phyloP scores from a whole-genome alignment of 2,113 vertebrate species.

The Cyphomyrus discorhynchus region DNA sequence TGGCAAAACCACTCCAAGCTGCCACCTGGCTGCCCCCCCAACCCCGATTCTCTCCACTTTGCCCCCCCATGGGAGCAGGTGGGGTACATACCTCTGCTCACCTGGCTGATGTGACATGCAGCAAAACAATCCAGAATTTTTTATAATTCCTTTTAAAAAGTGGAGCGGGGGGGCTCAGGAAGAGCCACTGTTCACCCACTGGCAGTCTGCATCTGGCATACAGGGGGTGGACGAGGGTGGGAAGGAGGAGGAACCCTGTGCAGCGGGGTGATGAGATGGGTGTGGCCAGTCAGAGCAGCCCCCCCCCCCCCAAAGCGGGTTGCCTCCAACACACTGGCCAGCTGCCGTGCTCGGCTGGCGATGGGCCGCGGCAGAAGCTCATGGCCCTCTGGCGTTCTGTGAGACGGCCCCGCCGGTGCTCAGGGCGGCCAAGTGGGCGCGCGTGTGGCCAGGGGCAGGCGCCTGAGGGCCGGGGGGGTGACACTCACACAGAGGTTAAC shows the following conservation, averaged over 20 bases:
- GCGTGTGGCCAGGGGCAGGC: background rate
- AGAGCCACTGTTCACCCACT: background rate
- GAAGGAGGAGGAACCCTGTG: background rate
- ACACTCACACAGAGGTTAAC: conserved; percentile 35
- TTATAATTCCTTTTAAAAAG: background rate
- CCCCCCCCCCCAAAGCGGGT: background rate
- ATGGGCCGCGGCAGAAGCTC: background rate
- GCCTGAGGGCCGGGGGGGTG: background rate
- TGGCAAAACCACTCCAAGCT: background rate
- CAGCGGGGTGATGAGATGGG: background rate
- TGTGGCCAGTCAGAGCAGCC: background rate
- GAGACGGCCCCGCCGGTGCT: conserved; percentile 8
- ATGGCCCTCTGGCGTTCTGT: background rate
- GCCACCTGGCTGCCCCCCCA: conserved; percentile 3
- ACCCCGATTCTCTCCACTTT: background rate
- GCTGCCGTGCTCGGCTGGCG: background rate
- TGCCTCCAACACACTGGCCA: background rate
- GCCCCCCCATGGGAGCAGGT: background rate
- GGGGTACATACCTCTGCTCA: background rate
- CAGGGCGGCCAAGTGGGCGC: conserved; percentile 7
- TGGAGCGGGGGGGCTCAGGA: background rate
- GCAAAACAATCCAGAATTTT: background rate
- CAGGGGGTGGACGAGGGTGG: background rate
- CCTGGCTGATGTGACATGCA: background rate
- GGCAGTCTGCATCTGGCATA: background rate